phyloP scores from a whole-genome alignment of 2,797 vertebrate species.

The Eutrigla gurnardus region DNA sequence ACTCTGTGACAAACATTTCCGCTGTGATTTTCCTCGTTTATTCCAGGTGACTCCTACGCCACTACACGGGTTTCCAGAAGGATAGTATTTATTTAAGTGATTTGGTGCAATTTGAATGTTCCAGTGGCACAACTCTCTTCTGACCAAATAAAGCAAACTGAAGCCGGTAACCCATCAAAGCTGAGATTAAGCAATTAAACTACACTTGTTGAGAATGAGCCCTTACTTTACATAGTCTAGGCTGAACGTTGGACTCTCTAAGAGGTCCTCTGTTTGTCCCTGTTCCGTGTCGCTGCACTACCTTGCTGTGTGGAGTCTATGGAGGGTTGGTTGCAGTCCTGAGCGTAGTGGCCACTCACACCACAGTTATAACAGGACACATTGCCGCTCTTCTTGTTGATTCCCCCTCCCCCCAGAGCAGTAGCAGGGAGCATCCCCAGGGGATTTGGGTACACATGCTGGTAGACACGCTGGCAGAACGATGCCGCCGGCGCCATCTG shows the following conservation, averaged over 20 bases:
- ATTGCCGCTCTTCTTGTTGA: slow-evolving; percentile 92
- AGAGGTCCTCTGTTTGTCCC: slow-evolving; percentile 14
- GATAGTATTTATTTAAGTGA: not conserved
- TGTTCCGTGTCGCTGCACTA: slow-evolving; percentile 72
- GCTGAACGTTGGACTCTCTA: not conserved
- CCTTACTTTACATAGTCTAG: not conserved
- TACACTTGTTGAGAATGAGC: not conserved
- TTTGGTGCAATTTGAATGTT: not conserved
- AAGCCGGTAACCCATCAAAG: not conserved
- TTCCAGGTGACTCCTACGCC: slow-evolving; percentile 4
- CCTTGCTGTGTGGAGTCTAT: slow-evolving; percentile 94
- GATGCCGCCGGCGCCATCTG: slow-evolving; percentile 90
- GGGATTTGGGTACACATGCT: slow-evolving; percentile 86
- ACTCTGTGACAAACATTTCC: not conserved
- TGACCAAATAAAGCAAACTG: slow-evolving; percentile 2
- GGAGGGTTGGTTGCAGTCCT: slow-evolving; percentile 94
- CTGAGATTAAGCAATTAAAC: not conserved
- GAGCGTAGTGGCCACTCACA: slow-evolving; percentile 91
- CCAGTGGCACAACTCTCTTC: not conserved
- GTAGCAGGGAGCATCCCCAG: slow-evolving; percentile 87
- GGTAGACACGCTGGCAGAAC: slow-evolving; percentile 88
- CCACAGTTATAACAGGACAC: slow-evolving; percentile 96
- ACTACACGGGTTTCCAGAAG: not conserved
- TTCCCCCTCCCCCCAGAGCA: slow-evolving; percentile 84
- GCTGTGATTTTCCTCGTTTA: not conserved